Conservation (phyloP, 2,797 vertebrate species). For the Alosa sapidissima region DNA sequence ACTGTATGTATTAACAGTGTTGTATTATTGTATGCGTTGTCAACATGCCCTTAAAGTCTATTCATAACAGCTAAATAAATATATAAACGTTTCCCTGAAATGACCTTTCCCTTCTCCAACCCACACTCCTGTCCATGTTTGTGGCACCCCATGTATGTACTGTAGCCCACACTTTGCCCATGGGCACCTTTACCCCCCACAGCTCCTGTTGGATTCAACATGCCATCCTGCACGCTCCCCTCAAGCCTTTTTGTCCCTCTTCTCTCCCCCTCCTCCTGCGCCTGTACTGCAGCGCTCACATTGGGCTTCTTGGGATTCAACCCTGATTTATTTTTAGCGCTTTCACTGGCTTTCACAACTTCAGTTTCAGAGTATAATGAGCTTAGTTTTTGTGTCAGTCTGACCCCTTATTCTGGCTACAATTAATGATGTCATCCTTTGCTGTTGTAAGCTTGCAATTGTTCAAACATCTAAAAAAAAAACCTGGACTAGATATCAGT, state of each 20-base stretch:
- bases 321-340: not conserved
- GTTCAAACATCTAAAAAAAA: too few species aligned
- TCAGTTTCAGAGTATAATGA: too few species aligned
- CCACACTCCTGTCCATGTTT: not conserved
- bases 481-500: too few species aligned
- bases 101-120: not conserved
- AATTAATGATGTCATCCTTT: too few species aligned
- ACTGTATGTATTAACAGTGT: not conserved
- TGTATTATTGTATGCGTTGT: not conserved
- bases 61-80: not conserved
- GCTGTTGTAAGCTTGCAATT: too few species aligned
- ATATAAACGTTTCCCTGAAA: not conserved
- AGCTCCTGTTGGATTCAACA: not conserved
- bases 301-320: not conserved
- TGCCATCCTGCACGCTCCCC: not conserved
- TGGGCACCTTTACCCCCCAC: not conserved
- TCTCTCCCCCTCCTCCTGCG: not conserved
- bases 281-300: not conserved
- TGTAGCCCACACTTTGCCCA: not conserved
- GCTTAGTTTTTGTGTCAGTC: too few species aligned
- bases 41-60: not conserved
- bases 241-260: not conserved
- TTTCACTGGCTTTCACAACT: too few species aligned
- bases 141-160: not conserved
- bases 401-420: too few species aligned